phyloP scores from a whole-genome alignment of 1,140 invertebrate species.

The Anthonomus grandis region DNA sequence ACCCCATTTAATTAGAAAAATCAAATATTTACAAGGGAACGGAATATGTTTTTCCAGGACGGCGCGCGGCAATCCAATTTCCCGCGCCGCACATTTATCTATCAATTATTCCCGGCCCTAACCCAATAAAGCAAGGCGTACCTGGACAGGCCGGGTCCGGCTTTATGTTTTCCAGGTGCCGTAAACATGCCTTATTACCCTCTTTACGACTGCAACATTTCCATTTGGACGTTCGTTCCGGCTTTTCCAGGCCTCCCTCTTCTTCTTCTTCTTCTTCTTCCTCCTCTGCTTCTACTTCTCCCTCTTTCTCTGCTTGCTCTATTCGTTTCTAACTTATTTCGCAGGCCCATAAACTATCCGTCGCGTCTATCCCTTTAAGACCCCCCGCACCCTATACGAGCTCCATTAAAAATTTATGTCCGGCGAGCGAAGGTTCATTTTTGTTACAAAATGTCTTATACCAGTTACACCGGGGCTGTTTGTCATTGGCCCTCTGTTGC shows the following conservation, averaged over 20 bases:
- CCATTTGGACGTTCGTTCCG: slow-evolving; percentile 20
- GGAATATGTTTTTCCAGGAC: too few species aligned
- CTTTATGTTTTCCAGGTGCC: slow-evolving; percentile 33
- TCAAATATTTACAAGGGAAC: too few species aligned
- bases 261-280: too few species aligned
- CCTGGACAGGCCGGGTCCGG: slow-evolving; percentile 12
- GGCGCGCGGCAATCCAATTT: slow-evolving; percentile 11
- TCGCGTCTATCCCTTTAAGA: slow-evolving; percentile 22
- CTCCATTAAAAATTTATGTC: slow-evolving; percentile 24
- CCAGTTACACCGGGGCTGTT: too few species aligned
- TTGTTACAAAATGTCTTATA: too few species aligned
- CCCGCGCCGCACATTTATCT: slow-evolving; percentile 11
- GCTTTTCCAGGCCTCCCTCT: too few species aligned
- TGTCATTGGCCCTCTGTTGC: too few species aligned
- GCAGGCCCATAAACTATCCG: slow-evolving; percentile 31
- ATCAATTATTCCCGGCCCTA: slow-evolving; percentile 20
- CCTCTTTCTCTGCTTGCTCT: slow-evolving; percentile 17
- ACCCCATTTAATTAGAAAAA: too few species aligned
- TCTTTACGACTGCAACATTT: slow-evolving; percentile 34
- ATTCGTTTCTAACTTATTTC: slow-evolving; percentile 32
- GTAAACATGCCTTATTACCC: slow-evolving; percentile 44
- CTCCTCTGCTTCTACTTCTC: slow-evolving; percentile 17
- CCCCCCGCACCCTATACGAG: slow-evolving; percentile 1
- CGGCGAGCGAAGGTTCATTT: slow-evolving; percentile 10
- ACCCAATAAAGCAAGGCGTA: slow-evolving; percentile 21